Conservation (phyloP, 2,888 invertebrate species). For the Rhingia rostrata region DNA sequence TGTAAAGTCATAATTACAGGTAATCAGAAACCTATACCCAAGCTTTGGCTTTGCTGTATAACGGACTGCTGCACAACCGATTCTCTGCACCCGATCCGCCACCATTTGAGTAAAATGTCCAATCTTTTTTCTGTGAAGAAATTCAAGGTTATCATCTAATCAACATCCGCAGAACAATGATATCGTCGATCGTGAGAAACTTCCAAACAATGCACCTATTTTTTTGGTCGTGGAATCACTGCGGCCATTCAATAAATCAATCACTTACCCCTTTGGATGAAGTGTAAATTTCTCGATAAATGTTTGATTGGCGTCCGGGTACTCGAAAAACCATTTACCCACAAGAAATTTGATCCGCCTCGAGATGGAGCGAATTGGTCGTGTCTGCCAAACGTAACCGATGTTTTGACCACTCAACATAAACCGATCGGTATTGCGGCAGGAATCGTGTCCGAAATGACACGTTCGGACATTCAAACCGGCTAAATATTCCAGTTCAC, state of each 20-base stretch:
- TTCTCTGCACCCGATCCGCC: slow-evolving; percentile 79
- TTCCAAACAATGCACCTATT: not conserved
- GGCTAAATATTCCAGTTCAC: slow-evolving; percentile 80
- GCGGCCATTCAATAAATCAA: not conserved
- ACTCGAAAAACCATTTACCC: slow-evolving; percentile 80
- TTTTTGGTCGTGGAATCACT: slow-evolving; percentile 13
- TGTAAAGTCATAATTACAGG: slow-evolving; percentile 81
- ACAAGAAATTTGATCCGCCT: slow-evolving; percentile 80
- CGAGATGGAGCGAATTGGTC: slow-evolving; percentile 80
- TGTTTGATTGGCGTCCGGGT: slow-evolving; percentile 79
- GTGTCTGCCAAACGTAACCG: slow-evolving; percentile 80
- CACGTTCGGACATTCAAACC: slow-evolving; percentile 80
- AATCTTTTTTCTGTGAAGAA: slow-evolving; percentile 79
- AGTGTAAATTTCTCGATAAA: slow-evolving; percentile 78
- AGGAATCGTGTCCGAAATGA: slow-evolving; percentile 79
- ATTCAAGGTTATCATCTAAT: too few species aligned
- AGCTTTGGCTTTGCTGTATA: slow-evolving; percentile 73
- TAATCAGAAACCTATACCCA: slow-evolving; percentile 78
- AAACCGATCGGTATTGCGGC: slow-evolving; percentile 80
- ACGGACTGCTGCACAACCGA: slow-evolving; percentile 80
- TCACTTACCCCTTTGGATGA: slow-evolving; percentile 79
- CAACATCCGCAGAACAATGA: too few species aligned
- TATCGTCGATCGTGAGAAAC: too few species aligned
- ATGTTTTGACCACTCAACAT: slow-evolving; percentile 81
- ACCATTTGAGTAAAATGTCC: slow-evolving; percentile 81